phyloP scores from a whole-genome alignment of 2,113 vertebrate species.

The Tonatia bakeri region DNA sequence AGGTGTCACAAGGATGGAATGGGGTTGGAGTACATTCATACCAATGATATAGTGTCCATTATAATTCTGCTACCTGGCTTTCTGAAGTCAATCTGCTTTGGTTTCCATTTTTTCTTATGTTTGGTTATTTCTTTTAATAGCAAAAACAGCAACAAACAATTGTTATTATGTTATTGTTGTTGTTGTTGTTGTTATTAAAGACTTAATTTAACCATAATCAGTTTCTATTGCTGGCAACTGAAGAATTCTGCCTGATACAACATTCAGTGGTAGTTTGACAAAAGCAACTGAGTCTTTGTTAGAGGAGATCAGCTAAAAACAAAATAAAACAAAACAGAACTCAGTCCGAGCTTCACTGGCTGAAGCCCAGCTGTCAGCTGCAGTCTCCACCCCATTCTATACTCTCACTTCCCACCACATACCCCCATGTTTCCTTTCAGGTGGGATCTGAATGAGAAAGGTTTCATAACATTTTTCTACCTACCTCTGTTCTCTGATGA shows the following conservation, averaged over 20 bases:
- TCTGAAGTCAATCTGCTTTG: too few relatives aligned
- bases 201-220: background rate
- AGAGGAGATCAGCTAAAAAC: background rate
- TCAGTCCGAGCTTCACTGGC: background rate
- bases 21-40: background rate
- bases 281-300: background rate
- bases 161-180: background rate
- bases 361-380: background rate
- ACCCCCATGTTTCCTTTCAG: background rate
- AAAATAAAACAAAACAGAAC: background rate
- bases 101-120: background rate
- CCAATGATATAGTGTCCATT: background rate
- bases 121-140: background rate
- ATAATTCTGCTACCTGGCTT: background rate
- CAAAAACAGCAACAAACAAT: background rate
- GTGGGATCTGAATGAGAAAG: background rate
- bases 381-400: background rate
- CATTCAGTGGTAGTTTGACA: background rate
- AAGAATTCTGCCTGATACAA: background rate
- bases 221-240: background rate
- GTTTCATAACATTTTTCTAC: background rate
- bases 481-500: background rate
- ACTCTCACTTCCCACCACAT: background rate
- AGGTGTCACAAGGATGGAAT: background rate
- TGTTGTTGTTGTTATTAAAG: background rate